Percentiles rank a stretch among this genome's conserved stretches.
These are phyloP conservation scores for Cryptophagus acutangulus DNA, from an alignment of 2,888 invertebrate genomes.

Conservation along the genomic window DNA sequence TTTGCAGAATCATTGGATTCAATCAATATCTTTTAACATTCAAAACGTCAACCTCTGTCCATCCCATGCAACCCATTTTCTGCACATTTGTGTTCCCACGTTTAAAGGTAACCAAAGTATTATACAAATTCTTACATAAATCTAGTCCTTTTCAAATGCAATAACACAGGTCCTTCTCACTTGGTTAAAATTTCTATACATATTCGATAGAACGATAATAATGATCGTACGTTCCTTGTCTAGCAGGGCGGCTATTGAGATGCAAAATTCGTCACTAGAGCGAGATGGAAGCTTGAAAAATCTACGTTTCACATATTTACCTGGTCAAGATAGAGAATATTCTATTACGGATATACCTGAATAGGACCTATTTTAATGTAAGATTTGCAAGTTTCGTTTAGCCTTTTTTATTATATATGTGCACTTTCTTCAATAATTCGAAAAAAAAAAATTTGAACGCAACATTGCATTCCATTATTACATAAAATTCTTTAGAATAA, in stretches of 20 bases:
- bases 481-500: too few species aligned
- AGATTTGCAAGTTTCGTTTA: constrained; percentile 10
- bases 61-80: constrained; percentile 25
- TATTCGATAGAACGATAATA: not conserved
- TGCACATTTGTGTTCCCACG: constrained; percentile 27
- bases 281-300: too few species aligned
- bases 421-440: constrained; percentile 5
- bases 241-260: too few species aligned
- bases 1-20: constrained; percentile 23
- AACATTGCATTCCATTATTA: too few species aligned
- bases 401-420: constrained; percentile 4
- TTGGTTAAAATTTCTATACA: not conserved
- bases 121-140: constrained; percentile 31
- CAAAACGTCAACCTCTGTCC: constrained; percentile 23
- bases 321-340: constrained; percentile 26
- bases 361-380: not conserved
- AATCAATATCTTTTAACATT: constrained; percentile 25
- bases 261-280: too few species aligned
- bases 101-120: constrained; percentile 16
- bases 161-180: constrained; percentile 8
- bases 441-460: too few species aligned
- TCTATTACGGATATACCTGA: constrained; percentile 21
- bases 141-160: constrained; percentile 21
- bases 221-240: constrained; percentile 11
- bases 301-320: constrained; percentile 25